These are phyloP conservation scores for Mobula birostris DNA, from an alignment of 2,113 vertebrate species.

Conservation along the genomic window DNA sequence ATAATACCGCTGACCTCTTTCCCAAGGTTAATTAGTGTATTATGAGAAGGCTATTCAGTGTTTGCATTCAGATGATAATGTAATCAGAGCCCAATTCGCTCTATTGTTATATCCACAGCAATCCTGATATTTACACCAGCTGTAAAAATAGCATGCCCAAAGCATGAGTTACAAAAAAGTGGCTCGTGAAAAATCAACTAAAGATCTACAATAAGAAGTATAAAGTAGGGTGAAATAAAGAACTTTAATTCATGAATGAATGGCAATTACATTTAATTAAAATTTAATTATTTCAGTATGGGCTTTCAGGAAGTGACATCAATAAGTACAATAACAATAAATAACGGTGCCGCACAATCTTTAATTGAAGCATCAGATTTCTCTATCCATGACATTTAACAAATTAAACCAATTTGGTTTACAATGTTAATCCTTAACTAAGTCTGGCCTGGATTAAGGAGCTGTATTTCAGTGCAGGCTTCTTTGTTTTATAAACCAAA, in stretches of 20 bases:
- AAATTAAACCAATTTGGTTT: slow-evolving; percentile 1
- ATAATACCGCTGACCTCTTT: slow-evolving; percentile 2
- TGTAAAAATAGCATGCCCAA: slow-evolving; percentile 3
- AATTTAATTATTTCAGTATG: not conserved
- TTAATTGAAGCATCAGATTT: not conserved
- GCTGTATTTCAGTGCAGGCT: not conserved
- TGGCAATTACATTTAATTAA: not conserved
- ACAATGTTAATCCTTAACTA: slow-evolving; percentile 3
- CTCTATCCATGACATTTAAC: not conserved
- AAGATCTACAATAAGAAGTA: not conserved
- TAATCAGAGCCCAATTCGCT: slow-evolving; percentile 31
- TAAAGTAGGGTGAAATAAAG: not conserved
- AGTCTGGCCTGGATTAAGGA: not conserved
- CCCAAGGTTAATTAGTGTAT: slow-evolving; percentile 19
- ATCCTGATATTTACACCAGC: slow-evolving; percentile 1
- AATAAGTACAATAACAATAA: not conserved
- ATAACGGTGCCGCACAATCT: not conserved
- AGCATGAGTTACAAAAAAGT: not conserved
- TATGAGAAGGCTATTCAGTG: slow-evolving; percentile 25
- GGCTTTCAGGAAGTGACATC: not conserved
- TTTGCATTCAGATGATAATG: slow-evolving; percentile 36
- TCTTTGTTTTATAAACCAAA: not conserved
- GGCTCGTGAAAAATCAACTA: not conserved
- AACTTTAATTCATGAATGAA: not conserved
- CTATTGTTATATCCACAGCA: not conserved